Conservation (phyloP, 2,888 invertebrate genomes). For the Pecten maximus region DNA sequence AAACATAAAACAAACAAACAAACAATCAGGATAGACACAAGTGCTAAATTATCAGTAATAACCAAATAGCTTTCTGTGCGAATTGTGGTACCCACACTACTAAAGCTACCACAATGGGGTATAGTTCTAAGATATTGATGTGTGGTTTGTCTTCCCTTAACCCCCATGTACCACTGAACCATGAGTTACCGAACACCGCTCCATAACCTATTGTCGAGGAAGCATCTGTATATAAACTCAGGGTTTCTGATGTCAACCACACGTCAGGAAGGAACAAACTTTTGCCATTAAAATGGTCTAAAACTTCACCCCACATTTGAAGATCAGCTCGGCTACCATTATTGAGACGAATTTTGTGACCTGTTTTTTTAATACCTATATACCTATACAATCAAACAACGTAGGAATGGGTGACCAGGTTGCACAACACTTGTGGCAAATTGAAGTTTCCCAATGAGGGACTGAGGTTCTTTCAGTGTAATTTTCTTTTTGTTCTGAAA, state of each 20-base stretch:
- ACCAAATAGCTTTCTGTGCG: background rate
- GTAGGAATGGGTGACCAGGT: background rate
- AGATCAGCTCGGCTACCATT: background rate
- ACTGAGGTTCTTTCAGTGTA: background rate
- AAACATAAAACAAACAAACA: no score
- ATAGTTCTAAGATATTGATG: background rate
- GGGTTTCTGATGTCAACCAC: background rate
- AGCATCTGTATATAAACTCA: background rate
- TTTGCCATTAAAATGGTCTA: background rate
- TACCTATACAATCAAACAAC: background rate
- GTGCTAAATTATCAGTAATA: background rate
- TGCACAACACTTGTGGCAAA: background rate
- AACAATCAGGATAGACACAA: no score
- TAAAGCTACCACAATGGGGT: background rate
- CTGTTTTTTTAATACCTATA: background rate
- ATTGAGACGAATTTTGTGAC: background rate
- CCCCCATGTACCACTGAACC: background rate
- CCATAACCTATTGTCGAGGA: background rate
- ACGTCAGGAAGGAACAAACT: background rate
- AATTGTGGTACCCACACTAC: background rate
- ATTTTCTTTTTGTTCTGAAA: background rate
- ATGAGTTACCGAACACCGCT: background rate
- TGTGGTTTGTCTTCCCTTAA: background rate
- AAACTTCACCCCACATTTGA: background rate
- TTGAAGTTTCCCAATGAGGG: background rate